phyloP scores from a whole-genome alignment of 2,113 vertebrate genomes.

The Noctilio leporinus region DNA sequence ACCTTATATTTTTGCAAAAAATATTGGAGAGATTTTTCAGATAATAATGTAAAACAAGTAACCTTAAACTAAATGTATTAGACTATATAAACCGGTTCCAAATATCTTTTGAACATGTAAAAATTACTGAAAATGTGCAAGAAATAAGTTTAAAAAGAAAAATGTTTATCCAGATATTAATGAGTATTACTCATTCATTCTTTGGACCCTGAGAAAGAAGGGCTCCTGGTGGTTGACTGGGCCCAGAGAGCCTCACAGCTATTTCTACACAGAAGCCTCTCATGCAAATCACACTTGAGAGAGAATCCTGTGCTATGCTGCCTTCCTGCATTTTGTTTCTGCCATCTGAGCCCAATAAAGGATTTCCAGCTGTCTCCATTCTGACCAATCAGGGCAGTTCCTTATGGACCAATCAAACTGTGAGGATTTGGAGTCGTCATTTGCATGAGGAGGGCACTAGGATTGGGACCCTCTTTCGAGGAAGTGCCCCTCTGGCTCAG shows the following conservation, averaged over 20 bases:
- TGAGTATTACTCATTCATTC: neutral
- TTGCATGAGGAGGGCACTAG: neutral
- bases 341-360: neutral
- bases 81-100: neutral
- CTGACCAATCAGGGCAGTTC: neutral
- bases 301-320: neutral
- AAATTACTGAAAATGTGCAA: neutral
- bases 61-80: neutral
- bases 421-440: neutral
- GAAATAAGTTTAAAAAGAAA: neutral
- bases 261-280: neutral
- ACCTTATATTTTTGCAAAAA: neutral
- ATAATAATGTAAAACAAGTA: neutral
- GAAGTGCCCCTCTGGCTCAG: neutral
- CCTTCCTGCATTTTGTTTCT: neutral
- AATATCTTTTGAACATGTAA: neutral
- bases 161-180: neutral
- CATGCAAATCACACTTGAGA: neutral
- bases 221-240: neutral
- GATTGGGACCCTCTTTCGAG: too few relatives aligned
- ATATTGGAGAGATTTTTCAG: neutral
- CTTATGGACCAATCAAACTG: neutral
- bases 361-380: neutral
- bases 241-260: neutral
- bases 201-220: neutral